A percentile compares a stretch with the other conserved stretches of the same genome.
Conservation (phyloP, 2,888 invertebrate species). For the Anoncus sp. region DNA sequence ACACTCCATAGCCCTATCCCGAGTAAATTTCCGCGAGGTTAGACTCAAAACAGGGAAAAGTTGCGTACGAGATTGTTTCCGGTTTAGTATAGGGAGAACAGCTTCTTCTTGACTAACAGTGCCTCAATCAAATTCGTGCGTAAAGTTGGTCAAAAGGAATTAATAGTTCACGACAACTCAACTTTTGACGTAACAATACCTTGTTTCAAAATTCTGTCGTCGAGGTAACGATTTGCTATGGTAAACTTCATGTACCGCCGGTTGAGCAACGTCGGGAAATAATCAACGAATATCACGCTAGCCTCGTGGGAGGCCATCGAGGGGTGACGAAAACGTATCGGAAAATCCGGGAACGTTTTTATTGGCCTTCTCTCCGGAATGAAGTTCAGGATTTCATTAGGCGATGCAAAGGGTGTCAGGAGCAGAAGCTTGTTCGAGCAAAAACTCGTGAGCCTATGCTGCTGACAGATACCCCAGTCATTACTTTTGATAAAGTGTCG, state of each 20-base stretch:
- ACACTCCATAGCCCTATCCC: too few relatives aligned
- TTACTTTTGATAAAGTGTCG: conserved; percentile 58
- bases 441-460: conserved; percentile 62
- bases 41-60: too few relatives aligned
- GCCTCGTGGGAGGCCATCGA: conserved; percentile 59
- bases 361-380: conserved; percentile 59
- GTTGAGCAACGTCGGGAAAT: conserved; percentile 21
- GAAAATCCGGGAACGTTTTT: conserved; percentile 47
- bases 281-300: conserved; percentile 54
- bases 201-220: too few relatives aligned
- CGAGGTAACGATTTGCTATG: conserved; percentile 22
- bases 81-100: too few relatives aligned
- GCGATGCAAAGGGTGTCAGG: conserved; percentile 58
- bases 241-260: conserved; percentile 14
- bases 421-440: conserved; percentile 55
- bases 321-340: conserved; percentile 58
- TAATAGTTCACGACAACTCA: too few relatives aligned
- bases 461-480: conserved; percentile 52
- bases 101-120: too few relatives aligned
- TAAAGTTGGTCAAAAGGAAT: too few relatives aligned
- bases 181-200: too few relatives aligned
- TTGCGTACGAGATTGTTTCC: too few relatives aligned
- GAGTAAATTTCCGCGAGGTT: too few relatives aligned
- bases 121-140: too few relatives aligned
- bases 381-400: conserved; percentile 57